Evolutionary conservation across 2,888 invertebrate species (phyloP), one percentile per base, ranked within the genome.

Genomic region (Pristionchus mayeri): DNA sequence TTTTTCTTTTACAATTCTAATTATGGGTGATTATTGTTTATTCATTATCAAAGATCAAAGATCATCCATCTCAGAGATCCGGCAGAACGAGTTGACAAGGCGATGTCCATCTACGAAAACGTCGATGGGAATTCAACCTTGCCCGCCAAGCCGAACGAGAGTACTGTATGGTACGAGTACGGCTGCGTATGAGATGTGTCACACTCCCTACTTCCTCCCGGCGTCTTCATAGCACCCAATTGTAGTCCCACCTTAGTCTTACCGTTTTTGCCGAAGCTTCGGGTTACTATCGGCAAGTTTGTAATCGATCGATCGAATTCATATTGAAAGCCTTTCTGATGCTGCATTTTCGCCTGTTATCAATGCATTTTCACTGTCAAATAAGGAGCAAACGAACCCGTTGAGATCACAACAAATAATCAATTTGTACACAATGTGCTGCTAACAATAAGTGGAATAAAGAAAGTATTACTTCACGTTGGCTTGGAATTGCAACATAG

Each of bases 121-220:
- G 90, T 90, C 30, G 75, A 83, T 71, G 83, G 48, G 2, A 71
- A 63, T 82, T 30, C 50, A 60, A 79, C 63, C 30, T 57, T 44
- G 18, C 85, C 81, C 37, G 67, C 76, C 21, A 85, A 86, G 34
- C 50, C 85, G 21, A 88, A 87, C 34, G 90, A 88, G 83, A 87
- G 88, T 76, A 89, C 88, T 3, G 87, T 89, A 24, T 90, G 90
- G 90, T 87, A 88, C 85, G 90, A 89, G 63, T 90, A 90, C 57
- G 89, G 90, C 78, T 90, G 90, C 52, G 89, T 90, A 13, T 90
- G 76, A 30, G 16, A 24, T 48, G 27, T 48, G 50, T 44, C 76
- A 76, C 48, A 27, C 21, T 37, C 9, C 67, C 40, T 37, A 67
- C 2, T 9, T n/a, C 54, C 24, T 30, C 40, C 67, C 67, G 2